A percentile compares a stretch with the other conserved stretches of the same genome.
phyloP scores from a whole-genome alignment of 2,113 vertebrate species.

The Bufo gargarizans region DNA sequence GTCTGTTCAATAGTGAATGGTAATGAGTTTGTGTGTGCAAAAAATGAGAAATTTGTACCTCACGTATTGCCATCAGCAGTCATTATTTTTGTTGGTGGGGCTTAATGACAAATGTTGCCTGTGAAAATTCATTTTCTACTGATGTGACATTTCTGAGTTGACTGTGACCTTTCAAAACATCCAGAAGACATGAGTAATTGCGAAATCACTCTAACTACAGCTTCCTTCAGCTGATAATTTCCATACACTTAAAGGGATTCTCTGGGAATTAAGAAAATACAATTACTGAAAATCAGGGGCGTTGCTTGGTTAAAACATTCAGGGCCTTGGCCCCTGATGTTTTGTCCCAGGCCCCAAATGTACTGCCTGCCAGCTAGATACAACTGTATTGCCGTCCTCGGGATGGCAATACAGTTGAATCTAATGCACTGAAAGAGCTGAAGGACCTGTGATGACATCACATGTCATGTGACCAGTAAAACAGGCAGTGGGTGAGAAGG shows the following conservation, averaged over 20 bases:
- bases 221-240: background rate
- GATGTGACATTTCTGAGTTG: slow-evolving; percentile 46
- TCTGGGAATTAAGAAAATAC: no score
- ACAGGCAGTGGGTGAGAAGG: no score
- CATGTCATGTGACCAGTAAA: no score
- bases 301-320: no score
- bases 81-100: slow-evolving; percentile 2
- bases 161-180: slow-evolving; percentile 48
- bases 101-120: slow-evolving; percentile 20
- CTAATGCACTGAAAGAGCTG: no score
- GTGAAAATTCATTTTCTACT: slow-evolving; percentile 36
- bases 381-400: no score
- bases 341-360: no score
- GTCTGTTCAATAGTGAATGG: background rate
- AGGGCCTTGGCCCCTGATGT: no score
- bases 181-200: slow-evolving; percentile 27
- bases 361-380: no score
- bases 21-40: background rate
- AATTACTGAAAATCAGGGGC: no score
- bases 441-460: no score
- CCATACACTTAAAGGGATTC: background rate
- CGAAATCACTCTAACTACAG: slow-evolving; percentile 15
- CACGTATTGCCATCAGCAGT: background rate
- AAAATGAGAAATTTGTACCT: background rate
- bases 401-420: no score